A percentile compares a stretch with the other conserved stretches of the same genome.
Evolutionary conservation across 92 coral and sea anemone genomes (phyloP).

Genomic region (Siderastrea siderea): DNA sequence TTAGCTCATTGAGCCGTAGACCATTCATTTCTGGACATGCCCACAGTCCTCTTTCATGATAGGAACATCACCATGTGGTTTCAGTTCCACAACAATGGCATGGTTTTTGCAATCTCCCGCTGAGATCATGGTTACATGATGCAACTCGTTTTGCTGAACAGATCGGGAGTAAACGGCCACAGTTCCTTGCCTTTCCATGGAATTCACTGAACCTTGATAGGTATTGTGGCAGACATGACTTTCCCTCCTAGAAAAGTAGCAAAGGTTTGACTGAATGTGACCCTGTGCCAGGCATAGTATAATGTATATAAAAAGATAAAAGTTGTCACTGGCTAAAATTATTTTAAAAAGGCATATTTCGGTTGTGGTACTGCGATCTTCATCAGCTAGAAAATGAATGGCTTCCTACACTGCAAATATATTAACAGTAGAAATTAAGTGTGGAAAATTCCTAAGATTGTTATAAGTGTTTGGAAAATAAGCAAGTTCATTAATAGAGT

Average conservation of each 20-base stretch:
- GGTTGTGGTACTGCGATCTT: too few species aligned
- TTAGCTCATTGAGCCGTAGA: conserved; percentile 30
- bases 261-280: too few species aligned
- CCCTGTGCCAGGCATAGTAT: too few species aligned
- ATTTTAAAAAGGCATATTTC: too few species aligned
- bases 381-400: too few species aligned
- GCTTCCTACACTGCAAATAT: too few species aligned
- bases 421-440: too few species aligned
- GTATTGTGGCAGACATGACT: background rate
- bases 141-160: conserved; percentile 1
- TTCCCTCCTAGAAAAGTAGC: background rate
- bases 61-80: conserved; percentile 33
- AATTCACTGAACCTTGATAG: background rate
- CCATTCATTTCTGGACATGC: conserved; percentile 21
- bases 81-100: conserved; percentile 37
- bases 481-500: too few species aligned
- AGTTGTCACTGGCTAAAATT: too few species aligned
- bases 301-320: too few species aligned
- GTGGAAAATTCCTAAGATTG: too few species aligned
- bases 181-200: background rate
- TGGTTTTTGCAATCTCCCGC: conserved; percentile 42
- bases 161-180: conserved; percentile 9
- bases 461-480: too few species aligned
- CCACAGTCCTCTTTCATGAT: background rate
- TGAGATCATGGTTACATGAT: conserved; percentile 28